phyloP scores from a whole-genome alignment of 2,113 vertebrate genomes.

The Axis porcinus region DNA sequence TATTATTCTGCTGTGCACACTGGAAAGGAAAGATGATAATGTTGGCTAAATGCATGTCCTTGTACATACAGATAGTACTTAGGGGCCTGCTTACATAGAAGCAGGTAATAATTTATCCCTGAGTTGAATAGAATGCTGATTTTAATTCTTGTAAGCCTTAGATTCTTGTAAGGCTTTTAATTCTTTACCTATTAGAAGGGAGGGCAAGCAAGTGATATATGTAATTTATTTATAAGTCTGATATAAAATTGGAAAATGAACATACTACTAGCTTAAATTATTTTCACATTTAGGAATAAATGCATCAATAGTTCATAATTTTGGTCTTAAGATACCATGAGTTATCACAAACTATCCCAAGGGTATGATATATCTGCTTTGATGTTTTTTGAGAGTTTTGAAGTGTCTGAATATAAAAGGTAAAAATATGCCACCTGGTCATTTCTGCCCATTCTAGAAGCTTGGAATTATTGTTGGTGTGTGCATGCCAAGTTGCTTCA shows the following conservation, averaged over 20 bases:
- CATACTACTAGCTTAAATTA: background rate
- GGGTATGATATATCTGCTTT: background rate
- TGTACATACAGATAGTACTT: background rate
- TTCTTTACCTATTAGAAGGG: slow-evolving; percentile 1
- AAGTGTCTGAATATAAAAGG: slow-evolving; percentile 24
- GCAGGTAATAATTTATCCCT: slow-evolving; percentile 35
- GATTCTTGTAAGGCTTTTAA: background rate
- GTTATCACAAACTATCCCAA: slow-evolving; percentile 23
- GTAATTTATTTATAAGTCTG: slow-evolving; percentile 25
- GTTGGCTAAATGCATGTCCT: slow-evolving; percentile 17
- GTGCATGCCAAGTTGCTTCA: background rate
- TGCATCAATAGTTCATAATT: background rate
- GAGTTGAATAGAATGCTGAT: background rate
- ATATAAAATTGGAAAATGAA: background rate
- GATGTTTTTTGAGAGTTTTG: slow-evolving; percentile 18
- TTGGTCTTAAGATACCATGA: background rate
- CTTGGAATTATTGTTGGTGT: background rate
- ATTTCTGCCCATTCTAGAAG: background rate
- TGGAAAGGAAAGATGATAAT: slow-evolving; percentile 26
- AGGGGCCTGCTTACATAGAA: background rate
- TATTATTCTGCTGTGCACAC: background rate
- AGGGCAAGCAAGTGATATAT: background rate
- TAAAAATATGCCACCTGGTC: background rate
- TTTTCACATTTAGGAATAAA: slow-evolving; percentile 27
- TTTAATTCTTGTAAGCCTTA: slow-evolving; percentile 13